Conservation (phyloP, 2,797 vertebrate species). For the Sus cebifrons region DNA sequence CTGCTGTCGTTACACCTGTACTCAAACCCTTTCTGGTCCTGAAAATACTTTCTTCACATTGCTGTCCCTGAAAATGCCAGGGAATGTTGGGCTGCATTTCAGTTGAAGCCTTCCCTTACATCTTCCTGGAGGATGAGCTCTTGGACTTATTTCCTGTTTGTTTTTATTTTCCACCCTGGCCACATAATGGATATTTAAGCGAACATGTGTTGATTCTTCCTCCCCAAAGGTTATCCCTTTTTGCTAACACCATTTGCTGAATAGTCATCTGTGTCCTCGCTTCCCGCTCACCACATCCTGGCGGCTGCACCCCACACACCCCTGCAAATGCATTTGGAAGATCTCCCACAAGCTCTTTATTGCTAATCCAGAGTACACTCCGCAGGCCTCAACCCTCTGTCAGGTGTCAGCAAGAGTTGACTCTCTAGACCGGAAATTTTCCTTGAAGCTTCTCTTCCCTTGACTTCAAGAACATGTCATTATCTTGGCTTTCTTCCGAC, state of each 20-base stretch:
- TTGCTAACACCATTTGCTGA: not conserved
- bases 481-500: not conserved
- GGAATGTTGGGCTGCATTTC: not conserved
- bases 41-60: not conserved
- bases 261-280: not conserved
- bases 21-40: not conserved
- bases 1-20: not conserved
- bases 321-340: not conserved
- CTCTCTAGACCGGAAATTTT: not conserved
- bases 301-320: not conserved
- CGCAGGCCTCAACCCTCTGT: not conserved
- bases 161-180: not conserved
- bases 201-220: not conserved
- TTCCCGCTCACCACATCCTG: not conserved
- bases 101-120: not conserved
- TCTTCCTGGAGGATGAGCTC: not conserved
- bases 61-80: not conserved
- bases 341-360: not conserved
- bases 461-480: not conserved
- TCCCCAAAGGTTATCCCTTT: not conserved
- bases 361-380: not conserved
- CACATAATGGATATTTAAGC: not conserved
- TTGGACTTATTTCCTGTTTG: not conserved
- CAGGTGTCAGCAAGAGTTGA: conserved; percentile 12
- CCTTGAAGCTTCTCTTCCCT: not conserved